A percentile compares a stretch with the other conserved stretches of the same genome.
These are phyloP conservation scores for Bactericera cockerelli DNA, from an alignment of 1,140 invertebrate species.

Conservation along the genomic window DNA sequence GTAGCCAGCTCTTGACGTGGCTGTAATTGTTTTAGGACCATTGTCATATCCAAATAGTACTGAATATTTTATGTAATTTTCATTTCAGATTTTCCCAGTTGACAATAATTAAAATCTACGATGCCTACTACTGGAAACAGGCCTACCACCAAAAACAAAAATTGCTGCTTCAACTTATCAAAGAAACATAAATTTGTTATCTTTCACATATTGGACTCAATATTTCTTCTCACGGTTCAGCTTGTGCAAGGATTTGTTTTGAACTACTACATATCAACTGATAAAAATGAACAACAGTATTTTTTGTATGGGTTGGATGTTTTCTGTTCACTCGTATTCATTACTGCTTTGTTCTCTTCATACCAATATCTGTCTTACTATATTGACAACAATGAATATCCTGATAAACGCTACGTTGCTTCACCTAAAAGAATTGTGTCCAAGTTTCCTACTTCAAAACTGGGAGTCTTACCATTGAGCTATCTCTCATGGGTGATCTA, in stretches of 20 bases:
- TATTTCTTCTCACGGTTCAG: neutral
- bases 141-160: too few species aligned
- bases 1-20: too few species aligned
- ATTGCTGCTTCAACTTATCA: neutral
- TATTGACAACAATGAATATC: conserved; percentile 7
- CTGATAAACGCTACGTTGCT: neutral
- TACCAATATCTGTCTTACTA: neutral
- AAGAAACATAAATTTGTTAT: conserved; percentile 8
- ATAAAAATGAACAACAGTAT: neutral
- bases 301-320: neutral
- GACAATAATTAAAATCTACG: too few species aligned
- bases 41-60: too few species aligned
- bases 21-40: too few species aligned
- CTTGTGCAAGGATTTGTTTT: neutral
- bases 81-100: too few species aligned
- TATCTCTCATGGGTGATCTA: conserved; percentile 41
- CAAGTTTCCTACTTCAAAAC: conserved; percentile 17
- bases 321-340: neutral
- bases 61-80: too few species aligned
- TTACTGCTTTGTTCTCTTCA: neutral
- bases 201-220: neutral
- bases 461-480: conserved; percentile 27
- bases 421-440: conserved; percentile 15
- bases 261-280: neutral
- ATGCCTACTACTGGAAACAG: too few species aligned